Conservation (phyloP, 2,888 invertebrate genomes). For the Mythimna impura region DNA sequence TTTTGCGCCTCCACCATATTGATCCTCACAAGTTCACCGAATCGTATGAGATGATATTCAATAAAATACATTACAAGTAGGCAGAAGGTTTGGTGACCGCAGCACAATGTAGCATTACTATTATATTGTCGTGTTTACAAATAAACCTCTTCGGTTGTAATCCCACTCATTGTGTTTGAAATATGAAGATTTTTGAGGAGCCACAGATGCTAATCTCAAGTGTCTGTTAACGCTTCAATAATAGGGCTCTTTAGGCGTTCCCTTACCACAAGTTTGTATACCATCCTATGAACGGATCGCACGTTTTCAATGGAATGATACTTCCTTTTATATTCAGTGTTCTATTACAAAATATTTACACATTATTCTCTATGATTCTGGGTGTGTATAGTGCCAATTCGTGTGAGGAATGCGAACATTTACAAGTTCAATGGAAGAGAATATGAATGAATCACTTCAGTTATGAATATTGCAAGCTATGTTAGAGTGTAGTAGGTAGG, state of each 20-base stretch:
- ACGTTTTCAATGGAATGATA: constrained; percentile 80
- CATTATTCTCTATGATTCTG: constrained; percentile 60
- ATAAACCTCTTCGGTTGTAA: constrained; percentile 89
- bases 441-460: constrained; percentile 16
- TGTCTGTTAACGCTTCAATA: constrained; percentile 89
- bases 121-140: constrained; percentile 88
- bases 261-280: constrained; percentile 82
- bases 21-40: constrained; percentile 84
- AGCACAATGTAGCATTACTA: constrained; percentile 78
- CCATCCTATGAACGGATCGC: constrained; percentile 80
- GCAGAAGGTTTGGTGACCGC: constrained; percentile 79
- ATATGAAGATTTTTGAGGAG: constrained; percentile 84
- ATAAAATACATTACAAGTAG: constrained; percentile 85
- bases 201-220: constrained; percentile 91
- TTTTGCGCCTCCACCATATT: constrained; percentile 70
- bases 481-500: no score
- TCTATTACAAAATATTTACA: constrained; percentile 60
- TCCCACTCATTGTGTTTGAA: constrained; percentile 86
- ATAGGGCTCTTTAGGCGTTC: constrained; percentile 84
- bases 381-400: constrained; percentile 50
- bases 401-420: constrained; percentile 18
- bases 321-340: constrained; percentile 77
- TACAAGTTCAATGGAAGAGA: neutral
- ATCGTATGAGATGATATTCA: constrained; percentile 85
- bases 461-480: neutral